Percentiles rank a stretch among this genome's conserved stretches.
These are phyloP conservation scores for Orientallactaga sibirica DNA, from an alignment of 2,797 vertebrate genomes.

Conservation along the genomic window DNA sequence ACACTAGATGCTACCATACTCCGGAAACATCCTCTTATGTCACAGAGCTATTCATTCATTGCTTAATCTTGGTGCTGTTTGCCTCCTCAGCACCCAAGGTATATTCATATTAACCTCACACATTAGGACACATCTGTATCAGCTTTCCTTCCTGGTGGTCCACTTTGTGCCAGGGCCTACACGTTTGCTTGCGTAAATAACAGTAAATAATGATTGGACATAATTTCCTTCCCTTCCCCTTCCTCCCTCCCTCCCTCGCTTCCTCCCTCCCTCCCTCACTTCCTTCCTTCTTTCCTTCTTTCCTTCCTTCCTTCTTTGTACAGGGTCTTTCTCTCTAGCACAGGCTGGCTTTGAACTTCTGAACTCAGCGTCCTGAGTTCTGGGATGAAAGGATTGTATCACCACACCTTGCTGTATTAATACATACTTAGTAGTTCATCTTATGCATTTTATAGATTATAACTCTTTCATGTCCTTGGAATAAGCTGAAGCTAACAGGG, in stretches of 20 bases:
- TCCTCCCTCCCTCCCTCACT: no score
- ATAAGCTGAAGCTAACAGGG: background rate
- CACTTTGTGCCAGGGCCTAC: background rate
- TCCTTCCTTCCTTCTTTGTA: no score
- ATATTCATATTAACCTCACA: background rate
- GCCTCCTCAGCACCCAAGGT: no score
- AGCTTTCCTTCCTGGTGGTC: background rate
- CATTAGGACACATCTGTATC: no score
- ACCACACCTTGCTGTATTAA: background rate
- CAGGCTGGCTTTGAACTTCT: no score
- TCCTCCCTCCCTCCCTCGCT: no score
- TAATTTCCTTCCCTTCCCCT: no score
- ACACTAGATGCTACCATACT: background rate
- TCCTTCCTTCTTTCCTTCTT: no score
- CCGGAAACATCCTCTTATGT: background rate
- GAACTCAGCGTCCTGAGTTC: no score
- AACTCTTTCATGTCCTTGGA: conserved; percentile 43
- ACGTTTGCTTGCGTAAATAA: background rate
- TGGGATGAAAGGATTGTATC: no score
- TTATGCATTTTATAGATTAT: conserved; percentile 34
- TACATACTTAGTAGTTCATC: background rate
- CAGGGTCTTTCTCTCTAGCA: no score
- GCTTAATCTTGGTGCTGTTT: no score
- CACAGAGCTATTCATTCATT: background rate
- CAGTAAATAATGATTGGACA: background rate